These are phyloP conservation scores for Casuarius casuarius DNA, from an alignment of 2,113 vertebrate genomes.

Conservation along the genomic window DNA sequence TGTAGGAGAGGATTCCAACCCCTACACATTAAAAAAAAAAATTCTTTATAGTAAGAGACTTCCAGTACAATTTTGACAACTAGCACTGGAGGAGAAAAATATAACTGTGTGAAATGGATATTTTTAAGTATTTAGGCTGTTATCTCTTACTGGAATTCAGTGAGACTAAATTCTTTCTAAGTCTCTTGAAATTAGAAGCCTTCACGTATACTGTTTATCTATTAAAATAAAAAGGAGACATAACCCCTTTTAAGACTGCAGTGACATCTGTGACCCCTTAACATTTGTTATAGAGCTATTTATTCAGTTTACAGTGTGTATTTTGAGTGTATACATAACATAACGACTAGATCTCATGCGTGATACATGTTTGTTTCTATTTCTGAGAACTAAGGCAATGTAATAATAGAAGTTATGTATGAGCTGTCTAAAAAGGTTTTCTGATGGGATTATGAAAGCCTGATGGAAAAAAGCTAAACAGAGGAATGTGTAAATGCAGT, in stretches of 20 bases:
- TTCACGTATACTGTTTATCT: neutral
- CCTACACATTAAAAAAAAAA: neutral
- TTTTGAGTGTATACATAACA: slow-evolving; percentile 50
- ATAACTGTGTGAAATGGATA: neutral
- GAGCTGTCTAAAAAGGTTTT: neutral
- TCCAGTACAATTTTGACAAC: neutral
- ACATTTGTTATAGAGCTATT: neutral
- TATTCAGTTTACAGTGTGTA: slow-evolving; percentile 46
- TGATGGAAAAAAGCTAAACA: neutral
- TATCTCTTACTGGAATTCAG: neutral
- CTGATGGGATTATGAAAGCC: neutral
- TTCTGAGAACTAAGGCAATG: neutral
- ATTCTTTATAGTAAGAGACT: neutral
- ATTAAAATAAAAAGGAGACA: neutral
- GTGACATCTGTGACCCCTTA: slow-evolving; percentile 25
- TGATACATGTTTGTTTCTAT: slow-evolving; percentile 6
- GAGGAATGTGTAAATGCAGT: slow-evolving; percentile 12
- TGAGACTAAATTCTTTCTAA: neutral
- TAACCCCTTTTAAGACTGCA: slow-evolving; percentile 3
- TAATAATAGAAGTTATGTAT: neutral
- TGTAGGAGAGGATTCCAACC: neutral
- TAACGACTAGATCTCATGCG: slow-evolving; percentile 4
- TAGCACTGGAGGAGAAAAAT: neutral
- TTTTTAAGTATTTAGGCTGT: neutral
- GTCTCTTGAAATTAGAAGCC: neutral